Evolutionary conservation across 2,797 vertebrate species (phyloP).

Genomic region (Ctenopoma kingsleyae): DNA sequence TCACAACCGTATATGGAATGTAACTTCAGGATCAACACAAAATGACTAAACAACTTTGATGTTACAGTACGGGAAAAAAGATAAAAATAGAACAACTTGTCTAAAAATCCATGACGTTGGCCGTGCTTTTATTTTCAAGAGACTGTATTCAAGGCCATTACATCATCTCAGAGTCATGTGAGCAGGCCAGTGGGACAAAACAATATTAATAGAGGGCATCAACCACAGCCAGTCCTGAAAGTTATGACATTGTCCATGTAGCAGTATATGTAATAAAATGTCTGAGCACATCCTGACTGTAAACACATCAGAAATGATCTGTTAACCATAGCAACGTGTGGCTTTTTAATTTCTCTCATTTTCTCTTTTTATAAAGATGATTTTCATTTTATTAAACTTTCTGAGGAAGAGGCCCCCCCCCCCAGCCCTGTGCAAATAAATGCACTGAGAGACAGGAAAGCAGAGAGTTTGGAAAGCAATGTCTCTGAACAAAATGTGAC

Average conservation of each 20-base stretch:
- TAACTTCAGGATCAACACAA: conserved; percentile 52
- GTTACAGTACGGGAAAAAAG: conserved; percentile 16
- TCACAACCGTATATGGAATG: conserved; percentile 56
- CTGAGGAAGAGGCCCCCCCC: conserved; percentile 19
- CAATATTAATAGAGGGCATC: neutral
- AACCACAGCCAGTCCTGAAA: neutral
- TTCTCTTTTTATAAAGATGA: conserved; percentile 15
- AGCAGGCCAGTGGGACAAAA: conserved; percentile 15
- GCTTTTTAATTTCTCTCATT: neutral
- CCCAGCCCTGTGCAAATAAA: conserved; percentile 22
- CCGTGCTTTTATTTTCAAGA: conserved; percentile 42
- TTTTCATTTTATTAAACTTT: conserved; percentile 9
- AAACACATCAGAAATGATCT: neutral
- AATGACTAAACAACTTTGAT: conserved; percentile 44
- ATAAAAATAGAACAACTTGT: conserved; percentile 55
- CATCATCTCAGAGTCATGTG: conserved; percentile 48
- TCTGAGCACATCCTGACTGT: neutral
- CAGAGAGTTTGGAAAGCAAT: conserved; percentile 39
- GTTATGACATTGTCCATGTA: conserved; percentile 1
- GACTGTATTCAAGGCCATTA: conserved; percentile 28
- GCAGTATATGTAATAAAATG: neutral
- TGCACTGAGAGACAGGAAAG: conserved; percentile 11
- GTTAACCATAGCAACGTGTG: neutral
- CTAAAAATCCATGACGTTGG: conserved; percentile 36
- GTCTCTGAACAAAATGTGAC: conserved; percentile 62